A percentile compares a stretch with the other conserved stretches of the same genome.
Conservation (phyloP, 92 coral and sea anemone genomes). For the Scolanthus callimorphus region DNA sequence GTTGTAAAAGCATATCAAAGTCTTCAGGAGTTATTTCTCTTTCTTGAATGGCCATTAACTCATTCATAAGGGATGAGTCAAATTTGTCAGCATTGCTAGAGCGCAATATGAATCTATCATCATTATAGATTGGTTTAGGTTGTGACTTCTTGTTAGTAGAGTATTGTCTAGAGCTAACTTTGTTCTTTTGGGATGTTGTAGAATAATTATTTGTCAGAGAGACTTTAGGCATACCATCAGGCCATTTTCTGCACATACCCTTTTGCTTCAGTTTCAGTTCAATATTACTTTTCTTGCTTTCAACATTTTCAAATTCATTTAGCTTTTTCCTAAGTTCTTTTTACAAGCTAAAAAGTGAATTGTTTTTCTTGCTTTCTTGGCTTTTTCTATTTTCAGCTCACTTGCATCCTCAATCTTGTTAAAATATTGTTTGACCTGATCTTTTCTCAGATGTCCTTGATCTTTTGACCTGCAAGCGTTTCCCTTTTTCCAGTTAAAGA, state of each 20-base stretch:
- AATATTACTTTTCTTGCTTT: slow-evolving; percentile 17
- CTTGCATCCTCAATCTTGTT: not conserved
- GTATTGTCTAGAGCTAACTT: slow-evolving; percentile 52
- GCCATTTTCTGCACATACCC: slow-evolving; percentile 12
- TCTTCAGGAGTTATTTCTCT: slow-evolving; percentile 95
- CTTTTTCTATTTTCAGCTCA: not conserved
- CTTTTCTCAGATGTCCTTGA: not conserved
- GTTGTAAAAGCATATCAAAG: slow-evolving; percentile 68
- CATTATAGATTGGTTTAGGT: slow-evolving; percentile 7
- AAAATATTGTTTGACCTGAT: slow-evolving; percentile 12
- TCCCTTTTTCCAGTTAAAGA: slow-evolving; percentile 43
- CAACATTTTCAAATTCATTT: slow-evolving; percentile 23
- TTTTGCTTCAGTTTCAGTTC: slow-evolving; percentile 25
- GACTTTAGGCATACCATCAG: slow-evolving; percentile 14
- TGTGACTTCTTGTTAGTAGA: not conserved
- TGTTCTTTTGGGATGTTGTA: slow-evolving; percentile 5
- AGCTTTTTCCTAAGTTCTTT: not conserved
- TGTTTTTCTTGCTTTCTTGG: not conserved
- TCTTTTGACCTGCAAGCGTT: slow-evolving; percentile 19
- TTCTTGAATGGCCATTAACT: slow-evolving; percentile 61
- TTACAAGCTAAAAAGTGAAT: not conserved
- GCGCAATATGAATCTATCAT: slow-evolving; percentile 36
- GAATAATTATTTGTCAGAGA: slow-evolving; percentile 33
- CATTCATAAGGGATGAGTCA: slow-evolving; percentile 24
- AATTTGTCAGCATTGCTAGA: slow-evolving; percentile 39